Percentiles rank a stretch among this genome's conserved stretches.
Conservation (phyloP, 2,797 vertebrate species). For the Lacerta viridis region DNA sequence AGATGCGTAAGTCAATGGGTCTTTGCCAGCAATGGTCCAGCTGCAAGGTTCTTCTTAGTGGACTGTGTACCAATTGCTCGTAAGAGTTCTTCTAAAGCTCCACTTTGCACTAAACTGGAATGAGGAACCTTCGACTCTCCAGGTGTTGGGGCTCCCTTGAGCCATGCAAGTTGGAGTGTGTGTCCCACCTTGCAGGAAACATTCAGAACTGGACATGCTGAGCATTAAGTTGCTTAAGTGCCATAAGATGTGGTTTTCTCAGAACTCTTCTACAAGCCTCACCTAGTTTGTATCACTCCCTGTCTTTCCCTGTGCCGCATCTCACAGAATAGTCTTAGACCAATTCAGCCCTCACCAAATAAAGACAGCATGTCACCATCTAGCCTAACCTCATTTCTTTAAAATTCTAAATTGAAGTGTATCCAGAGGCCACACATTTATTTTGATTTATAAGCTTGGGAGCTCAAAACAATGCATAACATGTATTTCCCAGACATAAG, state of each 20-base stretch:
- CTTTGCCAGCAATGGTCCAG: no score
- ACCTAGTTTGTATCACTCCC: background rate
- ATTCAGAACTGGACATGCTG: background rate
- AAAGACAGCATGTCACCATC: no score
- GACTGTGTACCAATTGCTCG: background rate
- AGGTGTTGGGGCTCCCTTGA: no score
- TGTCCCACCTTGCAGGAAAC: no score
- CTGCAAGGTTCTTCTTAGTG: no score
- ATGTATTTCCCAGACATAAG: background rate
- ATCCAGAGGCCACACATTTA: background rate
- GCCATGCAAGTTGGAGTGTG: no score
- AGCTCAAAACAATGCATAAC: no score
- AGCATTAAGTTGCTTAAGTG: background rate
- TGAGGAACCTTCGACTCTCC: no score
- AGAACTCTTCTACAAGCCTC: background rate
- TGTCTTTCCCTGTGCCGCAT: background rate
- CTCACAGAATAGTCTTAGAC: background rate
- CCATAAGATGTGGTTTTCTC: background rate
- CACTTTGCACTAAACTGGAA: no score
- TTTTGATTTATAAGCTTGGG: no score
- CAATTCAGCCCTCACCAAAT: background rate
- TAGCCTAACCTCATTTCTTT: no score
- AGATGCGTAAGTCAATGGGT: background rate
- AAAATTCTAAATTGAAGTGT: no score
- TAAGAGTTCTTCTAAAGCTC: background rate